Percentiles rank a stretch among this genome's conserved stretches.
phyloP scores from a whole-genome alignment of 92 coral and sea anemone genomes.

The Phenganax marumi region DNA sequence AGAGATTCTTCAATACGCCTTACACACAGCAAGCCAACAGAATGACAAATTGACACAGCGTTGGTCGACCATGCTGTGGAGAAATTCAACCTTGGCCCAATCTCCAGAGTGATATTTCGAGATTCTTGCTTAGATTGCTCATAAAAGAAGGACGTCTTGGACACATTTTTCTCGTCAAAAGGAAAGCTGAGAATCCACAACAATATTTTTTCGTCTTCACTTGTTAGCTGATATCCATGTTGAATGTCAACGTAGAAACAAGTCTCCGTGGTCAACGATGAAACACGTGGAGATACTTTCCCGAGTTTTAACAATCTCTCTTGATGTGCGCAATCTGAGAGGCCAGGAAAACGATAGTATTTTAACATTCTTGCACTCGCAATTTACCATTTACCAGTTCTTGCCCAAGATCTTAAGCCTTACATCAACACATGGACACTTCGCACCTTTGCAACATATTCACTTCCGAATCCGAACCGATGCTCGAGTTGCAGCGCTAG shows the following conservation, averaged over 20 bases:
- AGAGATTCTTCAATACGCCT: conserved; percentile 77
- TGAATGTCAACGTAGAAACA: conserved; percentile 72
- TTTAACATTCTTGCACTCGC: conserved; percentile 64
- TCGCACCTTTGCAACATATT: no score
- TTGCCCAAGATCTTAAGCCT: background rate
- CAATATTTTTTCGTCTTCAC: conserved; percentile 53
- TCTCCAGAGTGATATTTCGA: conserved; percentile 62
- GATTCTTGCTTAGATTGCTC: conserved; percentile 21
- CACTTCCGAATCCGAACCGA: background rate
- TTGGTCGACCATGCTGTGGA: conserved; percentile 99
- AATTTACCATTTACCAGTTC: conserved; percentile 6
- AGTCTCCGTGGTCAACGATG: conserved; percentile 66
- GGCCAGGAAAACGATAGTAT: conserved; percentile 81
- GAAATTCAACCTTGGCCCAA: conserved; percentile 92
- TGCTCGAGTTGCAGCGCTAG: conserved; percentile 12
- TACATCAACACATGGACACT: background rate
- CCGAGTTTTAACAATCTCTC: conserved; percentile 63
- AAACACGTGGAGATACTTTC: conserved; percentile 56
- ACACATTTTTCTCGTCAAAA: conserved; percentile 68
- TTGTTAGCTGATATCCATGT: conserved; percentile 55
- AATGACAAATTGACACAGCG: conserved; percentile 87
- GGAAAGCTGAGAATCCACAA: conserved; percentile 73
- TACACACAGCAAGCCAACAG: conserved; percentile 74
- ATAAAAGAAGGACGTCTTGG: conserved; percentile 59
- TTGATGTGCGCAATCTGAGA: conserved; percentile 76